Evolutionary conservation across 2,888 invertebrate genomes (phyloP).

Genomic region (Orthosia gothica): DNA sequence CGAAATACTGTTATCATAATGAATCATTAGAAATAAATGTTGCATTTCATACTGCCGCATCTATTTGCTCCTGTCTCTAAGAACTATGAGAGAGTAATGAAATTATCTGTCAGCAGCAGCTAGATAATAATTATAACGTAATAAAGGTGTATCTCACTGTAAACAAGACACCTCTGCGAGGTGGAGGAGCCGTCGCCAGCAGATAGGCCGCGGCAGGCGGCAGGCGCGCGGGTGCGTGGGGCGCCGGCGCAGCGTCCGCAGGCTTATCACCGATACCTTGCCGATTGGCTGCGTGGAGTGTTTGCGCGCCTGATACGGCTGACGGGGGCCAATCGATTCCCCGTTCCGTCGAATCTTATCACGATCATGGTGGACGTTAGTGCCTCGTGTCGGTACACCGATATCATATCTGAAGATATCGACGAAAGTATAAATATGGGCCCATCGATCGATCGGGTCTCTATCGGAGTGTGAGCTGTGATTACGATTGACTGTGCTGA

Average conservation of each 20-base stretch:
- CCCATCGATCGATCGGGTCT: conserved; percentile 91
- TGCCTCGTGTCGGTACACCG: conserved; percentile 87
- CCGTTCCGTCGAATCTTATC: conserved; percentile 88
- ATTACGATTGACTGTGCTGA: conserved; percentile 82
- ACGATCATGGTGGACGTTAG: conserved; percentile 88
- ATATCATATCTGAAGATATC: conserved; percentile 90
- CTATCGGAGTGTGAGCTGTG: conserved; percentile 89
- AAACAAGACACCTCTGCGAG: conserved; percentile 82
- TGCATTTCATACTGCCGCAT: conserved; percentile 7
- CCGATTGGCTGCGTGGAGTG: conserved; percentile 89
- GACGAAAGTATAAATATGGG: conserved; percentile 91
- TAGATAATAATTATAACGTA: conserved; percentile 86
- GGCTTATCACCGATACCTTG: conserved; percentile 83
- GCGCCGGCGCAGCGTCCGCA: conserved; percentile 66
- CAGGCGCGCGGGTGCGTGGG: conserved; percentile 61
- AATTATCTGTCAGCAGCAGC: conserved; percentile 80
- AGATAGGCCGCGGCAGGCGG: conserved; percentile 78
- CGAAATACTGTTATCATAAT: conserved; percentile 20
- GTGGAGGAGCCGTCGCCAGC: conserved; percentile 79
- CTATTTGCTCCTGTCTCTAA: conserved; percentile 3
- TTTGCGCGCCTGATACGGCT: conserved; percentile 86
- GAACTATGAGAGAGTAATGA: conserved; percentile 72
- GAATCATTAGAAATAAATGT: conserved; percentile 39
- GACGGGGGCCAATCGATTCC: conserved; percentile 89
- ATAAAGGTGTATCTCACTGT: conserved; percentile 89